phyloP scores from a whole-genome alignment of 2,797 vertebrate genomes.

The Passerculus sandwichensis region DNA sequence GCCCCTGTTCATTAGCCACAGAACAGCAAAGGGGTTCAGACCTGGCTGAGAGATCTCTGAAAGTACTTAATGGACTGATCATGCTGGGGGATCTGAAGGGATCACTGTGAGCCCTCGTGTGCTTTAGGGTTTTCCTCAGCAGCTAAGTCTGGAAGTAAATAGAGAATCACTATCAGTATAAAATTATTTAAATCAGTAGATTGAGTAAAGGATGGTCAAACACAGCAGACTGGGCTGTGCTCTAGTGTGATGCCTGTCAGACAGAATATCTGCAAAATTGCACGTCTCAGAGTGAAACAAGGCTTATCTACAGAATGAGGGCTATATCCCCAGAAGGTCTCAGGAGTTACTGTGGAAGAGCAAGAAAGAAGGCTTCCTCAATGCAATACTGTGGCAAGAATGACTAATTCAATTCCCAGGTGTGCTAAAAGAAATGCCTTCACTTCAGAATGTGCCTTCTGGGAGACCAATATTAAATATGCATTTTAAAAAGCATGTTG shows the following conservation, averaged over 20 bases:
- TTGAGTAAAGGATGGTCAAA: neutral
- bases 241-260: neutral
- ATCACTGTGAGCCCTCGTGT: neutral
- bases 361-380: neutral
- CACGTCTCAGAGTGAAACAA: neutral
- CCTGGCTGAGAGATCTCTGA: neutral
- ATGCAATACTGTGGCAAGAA: neutral
- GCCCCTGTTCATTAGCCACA: accelerated
- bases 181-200: neutral
- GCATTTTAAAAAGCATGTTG: neutral
- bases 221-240: neutral
- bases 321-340: neutral
- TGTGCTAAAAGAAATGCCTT: neutral
- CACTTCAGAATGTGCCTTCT: neutral
- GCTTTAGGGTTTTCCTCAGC: neutral
- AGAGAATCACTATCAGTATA: neutral
- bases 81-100: neutral
- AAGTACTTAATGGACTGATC: neutral
- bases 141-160: neutral
- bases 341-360: neutral
- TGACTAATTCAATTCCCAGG: neutral
- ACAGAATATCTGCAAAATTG: neutral
- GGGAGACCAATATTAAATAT: neutral
- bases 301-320: neutral
- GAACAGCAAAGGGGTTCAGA: neutral